phyloP scores from a whole-genome alignment of 2,113 vertebrate genomes.

The Prochilodus magdalenae region DNA sequence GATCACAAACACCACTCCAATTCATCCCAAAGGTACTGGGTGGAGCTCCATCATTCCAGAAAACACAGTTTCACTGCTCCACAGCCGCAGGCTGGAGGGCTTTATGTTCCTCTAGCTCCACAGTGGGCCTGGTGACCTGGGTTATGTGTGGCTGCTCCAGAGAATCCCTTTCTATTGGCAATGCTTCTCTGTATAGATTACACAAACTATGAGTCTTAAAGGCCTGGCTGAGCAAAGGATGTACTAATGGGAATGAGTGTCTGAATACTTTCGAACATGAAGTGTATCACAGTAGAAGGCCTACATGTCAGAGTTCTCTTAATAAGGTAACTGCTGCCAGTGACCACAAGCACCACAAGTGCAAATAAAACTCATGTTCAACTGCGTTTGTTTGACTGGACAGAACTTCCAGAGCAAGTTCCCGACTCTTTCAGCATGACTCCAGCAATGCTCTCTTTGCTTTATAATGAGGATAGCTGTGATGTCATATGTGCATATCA shows the following conservation, averaged over 20 bases:
- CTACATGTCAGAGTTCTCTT: background rate
- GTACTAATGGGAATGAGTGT: no score
- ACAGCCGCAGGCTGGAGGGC: no score
- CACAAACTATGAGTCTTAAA: background rate
- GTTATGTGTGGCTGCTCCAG: no score
- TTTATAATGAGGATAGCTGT: background rate
- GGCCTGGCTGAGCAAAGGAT: no score
- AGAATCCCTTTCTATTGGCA: no score
- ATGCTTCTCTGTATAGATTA: background rate
- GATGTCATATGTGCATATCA: conserved; percentile 57
- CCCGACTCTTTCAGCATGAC: background rate
- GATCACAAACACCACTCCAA: no score
- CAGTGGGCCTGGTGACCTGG: no score
- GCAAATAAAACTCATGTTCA: background rate
- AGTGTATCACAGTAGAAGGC: background rate
- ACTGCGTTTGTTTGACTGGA: background rate
- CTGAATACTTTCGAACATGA: background rate
- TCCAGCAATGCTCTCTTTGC: background rate
- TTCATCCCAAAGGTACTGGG: no score
- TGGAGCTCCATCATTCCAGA: no score
- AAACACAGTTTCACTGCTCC: no score
- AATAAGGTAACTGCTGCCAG: background rate
- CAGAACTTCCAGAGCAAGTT: background rate
- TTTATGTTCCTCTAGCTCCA: no score
- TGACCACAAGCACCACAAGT: conserved; percentile 1